These are phyloP conservation scores for Charanyca ferruginea DNA, from an alignment of 2,888 invertebrate species.

Conservation along the genomic window DNA sequence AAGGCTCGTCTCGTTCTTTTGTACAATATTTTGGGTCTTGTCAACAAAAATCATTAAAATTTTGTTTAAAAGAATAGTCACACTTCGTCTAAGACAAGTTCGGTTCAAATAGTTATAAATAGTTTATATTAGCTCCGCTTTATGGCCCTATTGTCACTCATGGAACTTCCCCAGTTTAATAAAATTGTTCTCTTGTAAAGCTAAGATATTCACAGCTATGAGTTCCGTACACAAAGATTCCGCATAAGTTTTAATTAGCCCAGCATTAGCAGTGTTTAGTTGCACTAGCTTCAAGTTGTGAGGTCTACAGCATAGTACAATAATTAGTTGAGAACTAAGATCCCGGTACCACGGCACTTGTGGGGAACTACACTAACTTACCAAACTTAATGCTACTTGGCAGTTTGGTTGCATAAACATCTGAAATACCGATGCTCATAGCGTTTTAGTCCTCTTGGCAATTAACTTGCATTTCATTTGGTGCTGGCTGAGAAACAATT, in stretches of 20 bases:
- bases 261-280: conserved; percentile 32
- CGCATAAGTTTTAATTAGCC: conserved; percentile 49
- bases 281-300: conserved; percentile 40
- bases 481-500: neutral
- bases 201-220: neutral
- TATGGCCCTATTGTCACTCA: too few species aligned
- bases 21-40: too few species aligned
- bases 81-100: too few species aligned
- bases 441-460: conserved; percentile 4
- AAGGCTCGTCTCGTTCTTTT: too few species aligned
- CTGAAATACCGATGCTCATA: neutral
- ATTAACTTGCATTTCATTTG: neutral
- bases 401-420: conserved; percentile 13
- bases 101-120: too few species aligned
- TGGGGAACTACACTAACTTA: conserved; percentile 32
- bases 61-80: too few species aligned
- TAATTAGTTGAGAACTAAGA: conserved; percentile 64
- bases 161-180: neutral
- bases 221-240: conserved; percentile 11
- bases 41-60: too few species aligned
- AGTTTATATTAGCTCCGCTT: too few species aligned
- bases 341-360: conserved; percentile 31
- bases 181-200: neutral
- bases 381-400: conserved; percentile 37
- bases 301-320: conserved; percentile 51